These are phyloP conservation scores for Oreochromis grahami DNA, from an alignment of 2,797 vertebrate genomes.

Conservation along the genomic window DNA sequence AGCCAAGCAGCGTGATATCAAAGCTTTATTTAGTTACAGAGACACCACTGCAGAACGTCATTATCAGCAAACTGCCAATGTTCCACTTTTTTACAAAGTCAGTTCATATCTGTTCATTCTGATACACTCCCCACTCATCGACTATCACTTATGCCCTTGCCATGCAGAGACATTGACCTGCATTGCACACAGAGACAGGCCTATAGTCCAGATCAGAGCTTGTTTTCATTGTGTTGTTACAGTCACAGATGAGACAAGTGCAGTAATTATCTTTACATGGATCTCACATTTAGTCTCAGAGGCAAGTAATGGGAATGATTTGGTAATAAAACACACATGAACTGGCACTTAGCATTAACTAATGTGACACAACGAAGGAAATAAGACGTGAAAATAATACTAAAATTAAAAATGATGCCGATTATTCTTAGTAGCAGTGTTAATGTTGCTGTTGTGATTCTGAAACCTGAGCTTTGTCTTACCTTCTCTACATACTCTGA, in stretches of 20 bases:
- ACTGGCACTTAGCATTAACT: neutral
- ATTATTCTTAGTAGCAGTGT: neutral
- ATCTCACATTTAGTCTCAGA: neutral
- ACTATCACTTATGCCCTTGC: neutral
- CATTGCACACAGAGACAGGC: neutral
- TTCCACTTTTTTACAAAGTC: slow-evolving; percentile 14
- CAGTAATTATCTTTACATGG: neutral
- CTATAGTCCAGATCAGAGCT: neutral
- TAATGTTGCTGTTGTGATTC: neutral
- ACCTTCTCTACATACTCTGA: neutral
- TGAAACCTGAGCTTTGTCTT: neutral
- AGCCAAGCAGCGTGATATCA: slow-evolving; percentile 26
- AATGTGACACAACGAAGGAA: neutral
- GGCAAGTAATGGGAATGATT: neutral
- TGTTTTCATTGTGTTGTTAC: neutral
- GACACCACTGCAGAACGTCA: slow-evolving; percentile 51
- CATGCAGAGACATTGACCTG: neutral
- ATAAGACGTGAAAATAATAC: neutral
- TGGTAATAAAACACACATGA: neutral
- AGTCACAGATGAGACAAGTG: neutral
- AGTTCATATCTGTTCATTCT: neutral
- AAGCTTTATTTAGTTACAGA: slow-evolving; percentile 62
- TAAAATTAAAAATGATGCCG: neutral
- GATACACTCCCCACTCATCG: neutral
- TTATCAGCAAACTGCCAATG: slow-evolving; percentile 16